Evolutionary conservation across 2,113 vertebrate species (phyloP), one percentile per base, ranked within the genome.

Genomic region (Tenebrosternarchus preto): DNA sequence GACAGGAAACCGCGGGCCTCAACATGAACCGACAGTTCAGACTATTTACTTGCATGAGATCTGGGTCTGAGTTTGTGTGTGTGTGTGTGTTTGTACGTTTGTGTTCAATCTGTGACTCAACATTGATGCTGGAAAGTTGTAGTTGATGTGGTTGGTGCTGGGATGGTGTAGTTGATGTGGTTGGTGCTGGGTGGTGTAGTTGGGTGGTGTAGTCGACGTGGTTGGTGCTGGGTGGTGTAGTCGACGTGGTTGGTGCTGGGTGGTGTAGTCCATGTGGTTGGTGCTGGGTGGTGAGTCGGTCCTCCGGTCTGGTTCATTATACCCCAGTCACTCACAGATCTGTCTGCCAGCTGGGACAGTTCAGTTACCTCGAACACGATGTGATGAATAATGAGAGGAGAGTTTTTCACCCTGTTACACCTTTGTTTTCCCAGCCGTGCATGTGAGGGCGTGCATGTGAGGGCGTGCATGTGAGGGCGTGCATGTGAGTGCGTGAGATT

Each of bases 381-480:
- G 64, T 53, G 81, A 78, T 91, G 74, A 92, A 93, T 93, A 89
- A 92, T 91, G 70, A n/a, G 67, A 91, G 90, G 88, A 81, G 31
- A 50, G 80, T 85, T 80, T 70, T 24, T 22, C 19, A 74, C 86
- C 84, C 27, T 7, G 27, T 73, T 70, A 81, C 76, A 84, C 77
- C 83, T 80, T 20, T 80, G 82, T 77, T 86, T 86, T 83, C 27
- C 56, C 70, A 17, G 9, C 20, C 57, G 43, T 27, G 20, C 7
- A 5, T n/a, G 27, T 36, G 64, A 3, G 31, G 7, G 31, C n/a
- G 64, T 12, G 17, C n/a, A 3, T 12, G 43, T 5, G 43, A 1
- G 43, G 5, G 43, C 9, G 43, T 9, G 43, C 1, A 9, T 9
- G 43, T 46, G 43, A 8, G 43, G 1, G 43, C 1, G 43, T 46